Evolutionary conservation across 1,140 invertebrate species (phyloP).

Genomic region (Bombus fervidus): DNA sequence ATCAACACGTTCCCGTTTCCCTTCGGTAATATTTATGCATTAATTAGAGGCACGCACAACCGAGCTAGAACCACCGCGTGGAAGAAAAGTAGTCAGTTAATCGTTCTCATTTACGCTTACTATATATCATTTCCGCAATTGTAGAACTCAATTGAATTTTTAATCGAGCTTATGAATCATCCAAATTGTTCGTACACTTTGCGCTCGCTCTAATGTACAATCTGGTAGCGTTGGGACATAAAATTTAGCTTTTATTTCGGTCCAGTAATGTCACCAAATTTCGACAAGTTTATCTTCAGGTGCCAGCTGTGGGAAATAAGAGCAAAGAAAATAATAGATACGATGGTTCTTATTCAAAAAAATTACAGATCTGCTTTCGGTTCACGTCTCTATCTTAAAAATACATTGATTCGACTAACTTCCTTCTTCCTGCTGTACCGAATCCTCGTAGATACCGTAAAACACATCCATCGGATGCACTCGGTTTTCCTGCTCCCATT

Average conservation of each 20-base stretch:
- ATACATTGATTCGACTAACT: not conserved
- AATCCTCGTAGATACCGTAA: not conserved
- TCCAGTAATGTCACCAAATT: not conserved
- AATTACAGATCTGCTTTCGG: not conserved
- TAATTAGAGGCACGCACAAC: conserved; percentile 10
- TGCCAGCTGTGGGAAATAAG: not conserved
- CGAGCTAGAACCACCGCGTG: not conserved
- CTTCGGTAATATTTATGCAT: conserved; percentile 36
- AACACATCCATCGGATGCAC: not conserved
- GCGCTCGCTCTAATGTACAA: not conserved
- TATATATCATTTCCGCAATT: not conserved
- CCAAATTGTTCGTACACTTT: not conserved
- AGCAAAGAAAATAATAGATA: not conserved
- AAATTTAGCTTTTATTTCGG: not conserved
- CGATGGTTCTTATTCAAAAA: not conserved
- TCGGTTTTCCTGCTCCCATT: not conserved
- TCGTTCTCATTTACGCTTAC: conserved; percentile 15
- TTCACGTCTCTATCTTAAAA: not conserved
- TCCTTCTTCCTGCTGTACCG: not conserved
- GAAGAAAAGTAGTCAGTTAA: conserved; percentile 11
- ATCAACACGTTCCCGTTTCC: not conserved
- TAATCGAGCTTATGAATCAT: not conserved
- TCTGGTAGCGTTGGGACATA: not conserved
- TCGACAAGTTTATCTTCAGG: not conserved
- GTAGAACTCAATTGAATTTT: not conserved